Conservation (phyloP, 2,888 invertebrate genomes). For the Cabera pusaria region DNA sequence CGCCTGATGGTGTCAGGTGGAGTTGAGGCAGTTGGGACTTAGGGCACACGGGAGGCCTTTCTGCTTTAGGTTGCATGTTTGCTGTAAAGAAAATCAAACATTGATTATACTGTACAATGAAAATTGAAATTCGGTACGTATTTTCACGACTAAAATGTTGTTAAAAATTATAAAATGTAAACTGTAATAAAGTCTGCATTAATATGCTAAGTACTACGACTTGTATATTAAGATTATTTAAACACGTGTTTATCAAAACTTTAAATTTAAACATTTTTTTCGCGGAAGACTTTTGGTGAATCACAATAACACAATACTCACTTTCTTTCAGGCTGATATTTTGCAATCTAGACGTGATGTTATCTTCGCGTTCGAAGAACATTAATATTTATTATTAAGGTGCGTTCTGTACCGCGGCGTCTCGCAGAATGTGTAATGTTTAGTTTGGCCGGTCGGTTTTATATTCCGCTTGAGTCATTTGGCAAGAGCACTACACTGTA, state of each 20-base stretch:
- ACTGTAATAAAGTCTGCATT: too few relatives aligned
- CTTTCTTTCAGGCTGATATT: conserved; percentile 62
- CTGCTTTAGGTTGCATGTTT: conserved; percentile 72
- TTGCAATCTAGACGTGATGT: conserved; percentile 62
- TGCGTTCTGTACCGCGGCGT: conserved; percentile 40
- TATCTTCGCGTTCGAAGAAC: conserved; percentile 68
- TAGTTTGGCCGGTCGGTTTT: conserved; percentile 55
- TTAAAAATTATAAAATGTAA: too few relatives aligned
- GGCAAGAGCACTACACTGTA: conserved; percentile 61
- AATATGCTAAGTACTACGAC: too few relatives aligned
- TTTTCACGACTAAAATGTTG: too few relatives aligned
- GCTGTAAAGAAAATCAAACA: conserved; percentile 42
- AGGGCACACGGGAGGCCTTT: conserved; percentile 63
- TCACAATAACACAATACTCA: conserved; percentile 51
- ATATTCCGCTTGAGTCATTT: conserved; percentile 71
- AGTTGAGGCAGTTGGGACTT: conserved; percentile 60
- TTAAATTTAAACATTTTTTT: too few relatives aligned
- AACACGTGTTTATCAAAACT: too few relatives aligned
- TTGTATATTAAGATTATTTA: too few relatives aligned
- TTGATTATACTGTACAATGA: conserved; percentile 1
- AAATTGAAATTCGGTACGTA: too few relatives aligned
- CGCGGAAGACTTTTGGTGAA: too few relatives aligned
- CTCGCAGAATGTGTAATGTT: conserved; percentile 56
- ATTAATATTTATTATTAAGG: conserved; percentile 47
- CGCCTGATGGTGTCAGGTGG: conserved; percentile 64